These are phyloP conservation scores for Lordiphosa collinella DNA, from an alignment of 1,140 invertebrate species.

Conservation along the genomic window DNA sequence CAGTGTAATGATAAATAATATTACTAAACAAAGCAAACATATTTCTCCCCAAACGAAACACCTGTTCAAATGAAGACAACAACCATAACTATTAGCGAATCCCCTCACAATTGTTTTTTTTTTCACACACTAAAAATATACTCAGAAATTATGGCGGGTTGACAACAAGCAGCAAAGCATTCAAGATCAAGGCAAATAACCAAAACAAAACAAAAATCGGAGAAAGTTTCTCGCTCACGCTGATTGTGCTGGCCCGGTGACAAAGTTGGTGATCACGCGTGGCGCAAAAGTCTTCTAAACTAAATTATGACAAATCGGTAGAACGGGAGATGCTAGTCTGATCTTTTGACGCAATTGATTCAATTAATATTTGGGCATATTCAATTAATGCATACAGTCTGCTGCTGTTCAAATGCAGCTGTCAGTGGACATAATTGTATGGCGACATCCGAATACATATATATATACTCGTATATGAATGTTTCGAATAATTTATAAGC, in stretches of 20 bases:
- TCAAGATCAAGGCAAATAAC: slow-evolving; percentile 67
- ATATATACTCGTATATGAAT: background rate
- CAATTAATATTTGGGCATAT: slow-evolving; percentile 29
- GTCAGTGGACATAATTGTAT: slow-evolving; percentile 15
- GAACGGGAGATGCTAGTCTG: background rate
- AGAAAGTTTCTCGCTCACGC: slow-evolving; percentile 1
- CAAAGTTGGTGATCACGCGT: slow-evolving; percentile 11
- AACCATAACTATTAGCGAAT: too few species aligned
- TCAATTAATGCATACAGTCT: slow-evolving; percentile 25
- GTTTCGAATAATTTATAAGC: background rate
- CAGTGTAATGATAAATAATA: too few species aligned
- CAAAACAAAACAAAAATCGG: slow-evolving; percentile 60
- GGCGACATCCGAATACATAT: background rate
- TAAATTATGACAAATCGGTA: slow-evolving; percentile 31
- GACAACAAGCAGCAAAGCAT: slow-evolving; percentile 57
- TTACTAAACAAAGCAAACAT: too few species aligned
- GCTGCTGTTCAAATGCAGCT: slow-evolving; percentile 18
- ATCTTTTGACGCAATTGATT: slow-evolving; percentile 42
- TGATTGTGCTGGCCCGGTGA: slow-evolving; percentile 25
- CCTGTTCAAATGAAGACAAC: too few species aligned
- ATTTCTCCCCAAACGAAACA: too few species aligned
- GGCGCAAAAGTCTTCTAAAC: background rate
- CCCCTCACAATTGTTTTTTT: background rate
- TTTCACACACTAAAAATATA: slow-evolving; percentile 66
- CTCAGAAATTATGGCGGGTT: slow-evolving; percentile 41